These are phyloP conservation scores for Remorina albescens DNA, from an alignment of 2,797 vertebrate species.

Conservation along the genomic window DNA sequence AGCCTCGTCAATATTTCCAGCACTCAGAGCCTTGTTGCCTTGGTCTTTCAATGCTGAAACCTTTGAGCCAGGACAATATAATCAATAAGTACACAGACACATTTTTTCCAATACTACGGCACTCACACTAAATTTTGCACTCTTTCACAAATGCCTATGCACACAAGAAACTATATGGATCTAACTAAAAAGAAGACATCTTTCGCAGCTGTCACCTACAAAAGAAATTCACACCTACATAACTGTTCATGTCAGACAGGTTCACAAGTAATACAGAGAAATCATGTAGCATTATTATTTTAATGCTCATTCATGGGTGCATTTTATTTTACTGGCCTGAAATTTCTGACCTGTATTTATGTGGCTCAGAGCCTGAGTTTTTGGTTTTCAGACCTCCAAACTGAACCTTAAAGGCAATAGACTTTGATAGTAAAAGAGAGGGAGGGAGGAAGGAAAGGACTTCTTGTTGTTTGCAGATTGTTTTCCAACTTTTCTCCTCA, in stretches of 20 bases:
- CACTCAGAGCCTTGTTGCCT: conserved; percentile 94
- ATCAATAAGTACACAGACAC: conserved; percentile 9
- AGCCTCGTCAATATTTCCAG: conserved; percentile 91
- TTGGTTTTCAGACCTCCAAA: no score
- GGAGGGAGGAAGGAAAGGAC: background rate
- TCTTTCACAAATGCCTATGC: conserved; percentile 1
- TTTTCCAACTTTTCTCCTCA: background rate
- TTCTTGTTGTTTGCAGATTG: background rate
- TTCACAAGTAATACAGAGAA: background rate
- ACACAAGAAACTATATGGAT: conserved; percentile 8
- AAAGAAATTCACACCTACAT: conserved; percentile 19
- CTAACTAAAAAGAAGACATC: conserved; percentile 2
- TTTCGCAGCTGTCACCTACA: conserved; percentile 36
- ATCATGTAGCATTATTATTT: no score
- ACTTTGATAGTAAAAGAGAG: background rate
- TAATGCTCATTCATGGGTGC: background rate
- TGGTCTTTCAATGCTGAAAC: conserved; percentile 93
- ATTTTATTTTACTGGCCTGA: no score
- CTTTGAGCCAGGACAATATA: conserved; percentile 70
- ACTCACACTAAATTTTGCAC: background rate
- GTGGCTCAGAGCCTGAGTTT: no score
- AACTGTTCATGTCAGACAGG: conserved; percentile 56
- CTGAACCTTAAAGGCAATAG: background rate
- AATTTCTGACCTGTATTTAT: no score
- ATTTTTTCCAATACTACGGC: background rate